A percentile compares a stretch with the other conserved stretches of the same genome.
These are phyloP conservation scores for Drosophila fungiperda DNA, from an alignment of 2,888 invertebrate genomes.

Conservation along the genomic window DNA sequence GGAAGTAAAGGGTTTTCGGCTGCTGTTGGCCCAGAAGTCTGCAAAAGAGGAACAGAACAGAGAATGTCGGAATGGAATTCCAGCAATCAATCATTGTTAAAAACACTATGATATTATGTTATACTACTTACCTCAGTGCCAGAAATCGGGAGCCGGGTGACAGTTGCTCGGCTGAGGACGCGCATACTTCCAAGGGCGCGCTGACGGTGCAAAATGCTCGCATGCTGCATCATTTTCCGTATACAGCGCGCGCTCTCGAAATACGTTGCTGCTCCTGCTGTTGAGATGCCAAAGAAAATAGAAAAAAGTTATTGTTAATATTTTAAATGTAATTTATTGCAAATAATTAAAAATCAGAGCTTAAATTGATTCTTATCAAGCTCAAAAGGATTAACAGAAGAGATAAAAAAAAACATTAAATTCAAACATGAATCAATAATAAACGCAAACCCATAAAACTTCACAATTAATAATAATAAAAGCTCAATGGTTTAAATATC, in stretches of 20 bases:
- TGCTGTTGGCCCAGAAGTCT: conserved; percentile 85
- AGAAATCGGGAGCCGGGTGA: conserved; percentile 88
- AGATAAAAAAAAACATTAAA: not conserved
- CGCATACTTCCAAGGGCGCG: conserved; percentile 92
- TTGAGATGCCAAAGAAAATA: conserved; percentile 20
- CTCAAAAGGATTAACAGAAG: not conserved
- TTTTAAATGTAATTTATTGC: not conserved
- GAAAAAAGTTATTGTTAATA: not conserved
- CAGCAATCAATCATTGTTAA: conserved; percentile 1
- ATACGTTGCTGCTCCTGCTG: conserved; percentile 84
- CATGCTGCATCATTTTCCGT: conserved; percentile 87
- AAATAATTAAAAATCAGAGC: not conserved
- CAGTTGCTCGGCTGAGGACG: conserved; percentile 87
- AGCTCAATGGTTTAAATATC: not conserved
- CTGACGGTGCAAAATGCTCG: conserved; percentile 92
- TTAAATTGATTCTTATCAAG: not conserved
- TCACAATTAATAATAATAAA: conserved; percentile 2
- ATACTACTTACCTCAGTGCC: conserved; percentile 85
- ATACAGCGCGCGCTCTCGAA: conserved; percentile 85
- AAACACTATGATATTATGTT: not conserved
- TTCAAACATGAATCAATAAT: not conserved
- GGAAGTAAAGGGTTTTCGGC: conserved; percentile 85
- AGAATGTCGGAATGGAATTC: conserved; percentile 6
- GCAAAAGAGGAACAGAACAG: not conserved
- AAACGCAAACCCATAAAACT: not conserved